These are phyloP conservation scores for Stomatorhinus ivindoensis DNA, from an alignment of 2,113 vertebrate genomes.

Conservation along the genomic window DNA sequence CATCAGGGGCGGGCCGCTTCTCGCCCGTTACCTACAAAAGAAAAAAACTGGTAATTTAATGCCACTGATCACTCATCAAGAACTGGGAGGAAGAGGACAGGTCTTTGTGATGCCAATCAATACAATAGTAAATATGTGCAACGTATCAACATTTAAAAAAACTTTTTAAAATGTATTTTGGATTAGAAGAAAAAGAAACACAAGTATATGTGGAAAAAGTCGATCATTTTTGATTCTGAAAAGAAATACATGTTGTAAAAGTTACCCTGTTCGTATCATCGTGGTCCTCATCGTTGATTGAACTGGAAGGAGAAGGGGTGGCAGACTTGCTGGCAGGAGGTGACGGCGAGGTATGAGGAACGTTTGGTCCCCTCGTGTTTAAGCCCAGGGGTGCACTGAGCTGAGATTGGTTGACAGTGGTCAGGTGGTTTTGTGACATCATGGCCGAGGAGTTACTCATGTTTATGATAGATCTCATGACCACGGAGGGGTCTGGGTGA, in stretches of 20 bases:
- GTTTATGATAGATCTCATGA: constrained; percentile 90
- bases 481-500: constrained; percentile 79
- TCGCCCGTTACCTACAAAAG: constrained; percentile 74
- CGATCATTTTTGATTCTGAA: neutral
- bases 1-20: constrained; percentile 90
- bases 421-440: constrained; percentile 82
- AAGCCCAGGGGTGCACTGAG: constrained; percentile 86
- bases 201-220: neutral
- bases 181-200: neutral
- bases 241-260: neutral
- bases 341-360: constrained; percentile 89
- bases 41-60: neutral
- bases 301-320: constrained; percentile 95
- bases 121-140: neutral
- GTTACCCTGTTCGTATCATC: constrained; percentile 85
- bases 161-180: neutral
- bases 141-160: neutral
- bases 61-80: neutral
- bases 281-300: constrained; percentile 92
- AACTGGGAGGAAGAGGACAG: neutral
- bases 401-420: constrained; percentile 96
- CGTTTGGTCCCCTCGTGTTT: constrained; percentile 75
- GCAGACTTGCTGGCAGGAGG: constrained; percentile 96
- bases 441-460: constrained; percentile 84
- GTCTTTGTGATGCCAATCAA: neutral